A percentile compares a stretch with the other conserved stretches of the same genome.
Conservation (phyloP, 2,888 invertebrate species). For the Stramonita haemastoma region DNA sequence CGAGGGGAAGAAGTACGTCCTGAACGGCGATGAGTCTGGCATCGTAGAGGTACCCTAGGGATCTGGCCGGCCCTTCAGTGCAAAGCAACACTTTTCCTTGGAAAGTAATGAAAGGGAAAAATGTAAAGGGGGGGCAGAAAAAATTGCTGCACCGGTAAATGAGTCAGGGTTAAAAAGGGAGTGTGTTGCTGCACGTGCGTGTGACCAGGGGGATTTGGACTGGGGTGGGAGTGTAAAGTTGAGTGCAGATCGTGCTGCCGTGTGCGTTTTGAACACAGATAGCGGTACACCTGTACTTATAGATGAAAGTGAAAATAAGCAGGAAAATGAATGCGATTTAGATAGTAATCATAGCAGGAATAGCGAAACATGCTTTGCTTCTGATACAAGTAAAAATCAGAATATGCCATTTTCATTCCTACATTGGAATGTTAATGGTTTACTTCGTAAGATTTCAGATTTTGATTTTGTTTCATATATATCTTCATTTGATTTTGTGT, state of each 20-base stretch:
- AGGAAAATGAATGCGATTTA: not conserved
- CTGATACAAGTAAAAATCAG: not conserved
- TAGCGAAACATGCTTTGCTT: not conserved
- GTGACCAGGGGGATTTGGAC: not conserved
- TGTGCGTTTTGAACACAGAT: not conserved
- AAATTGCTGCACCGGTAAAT: not conserved
- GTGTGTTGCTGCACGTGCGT: not conserved
- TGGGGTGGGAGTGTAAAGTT: too few relatives aligned
- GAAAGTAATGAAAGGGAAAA: not conserved
- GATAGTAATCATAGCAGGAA: too few relatives aligned
- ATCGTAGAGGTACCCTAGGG: not conserved
- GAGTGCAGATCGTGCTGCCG: not conserved
- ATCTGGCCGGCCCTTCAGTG: not conserved
- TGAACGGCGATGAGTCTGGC: not conserved
- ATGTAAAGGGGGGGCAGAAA: not conserved
- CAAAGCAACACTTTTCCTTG: not conserved
- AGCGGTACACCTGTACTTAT: too few relatives aligned
- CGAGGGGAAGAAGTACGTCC: not conserved
- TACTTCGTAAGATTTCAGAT: not conserved
- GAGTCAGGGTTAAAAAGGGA: not conserved
- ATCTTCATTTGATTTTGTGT: not conserved
- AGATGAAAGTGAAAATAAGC: too few relatives aligned
- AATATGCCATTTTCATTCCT: not conserved
- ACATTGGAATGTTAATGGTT: constrained; percentile 14
- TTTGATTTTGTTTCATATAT: not conserved